A percentile compares a stretch with the other conserved stretches of the same genome.
phyloP scores from a whole-genome alignment of 2,113 vertebrate species.

The Phylloscopus trochiloides region DNA sequence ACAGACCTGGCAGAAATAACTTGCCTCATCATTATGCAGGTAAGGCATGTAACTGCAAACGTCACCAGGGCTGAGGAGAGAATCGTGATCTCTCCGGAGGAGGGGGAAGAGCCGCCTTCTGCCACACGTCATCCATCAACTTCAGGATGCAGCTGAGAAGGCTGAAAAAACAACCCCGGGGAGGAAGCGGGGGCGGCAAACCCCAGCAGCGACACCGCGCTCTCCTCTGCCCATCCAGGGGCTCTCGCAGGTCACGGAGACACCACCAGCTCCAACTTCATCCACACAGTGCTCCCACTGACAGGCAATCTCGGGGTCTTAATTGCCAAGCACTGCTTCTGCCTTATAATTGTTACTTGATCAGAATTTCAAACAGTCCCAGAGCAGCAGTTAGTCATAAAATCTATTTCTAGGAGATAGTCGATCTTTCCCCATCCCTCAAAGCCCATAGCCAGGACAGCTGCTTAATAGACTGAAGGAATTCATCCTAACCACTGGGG shows the following conservation, averaged over 20 bases:
- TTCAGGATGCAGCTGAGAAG: neutral
- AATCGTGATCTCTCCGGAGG: slow-evolving; percentile 23
- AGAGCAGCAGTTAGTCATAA: slow-evolving; percentile 52
- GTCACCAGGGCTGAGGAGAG: neutral
- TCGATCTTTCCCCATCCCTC: neutral
- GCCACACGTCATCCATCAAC: neutral
- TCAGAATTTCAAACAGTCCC: slow-evolving; percentile 56
- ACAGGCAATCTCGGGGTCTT: neutral
- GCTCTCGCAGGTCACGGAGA: neutral
- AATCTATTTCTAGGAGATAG: slow-evolving; percentile 49
- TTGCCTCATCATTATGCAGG: slow-evolving; percentile 7
- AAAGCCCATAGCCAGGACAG: slow-evolving; percentile 16
- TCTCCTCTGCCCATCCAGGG: neutral
- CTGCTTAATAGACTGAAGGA: slow-evolving; percentile 44
- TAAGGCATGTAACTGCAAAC: neutral
- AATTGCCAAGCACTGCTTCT: slow-evolving; percentile 10
- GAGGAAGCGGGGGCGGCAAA: neutral
- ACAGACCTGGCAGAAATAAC: slow-evolving; percentile 44
- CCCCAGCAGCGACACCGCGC: neutral
- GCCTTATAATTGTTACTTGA: slow-evolving; percentile 44
- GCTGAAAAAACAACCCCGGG: neutral
- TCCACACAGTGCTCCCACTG: neutral
- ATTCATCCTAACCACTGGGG: slow-evolving; percentile 19
- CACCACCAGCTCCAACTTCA: neutral
- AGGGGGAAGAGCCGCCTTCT: neutral